A percentile compares a stretch with the other conserved stretches of the same genome.
Evolutionary conservation across 2,113 vertebrate species (phyloP).

Genomic region (Herpetotheres cachinnans): DNA sequence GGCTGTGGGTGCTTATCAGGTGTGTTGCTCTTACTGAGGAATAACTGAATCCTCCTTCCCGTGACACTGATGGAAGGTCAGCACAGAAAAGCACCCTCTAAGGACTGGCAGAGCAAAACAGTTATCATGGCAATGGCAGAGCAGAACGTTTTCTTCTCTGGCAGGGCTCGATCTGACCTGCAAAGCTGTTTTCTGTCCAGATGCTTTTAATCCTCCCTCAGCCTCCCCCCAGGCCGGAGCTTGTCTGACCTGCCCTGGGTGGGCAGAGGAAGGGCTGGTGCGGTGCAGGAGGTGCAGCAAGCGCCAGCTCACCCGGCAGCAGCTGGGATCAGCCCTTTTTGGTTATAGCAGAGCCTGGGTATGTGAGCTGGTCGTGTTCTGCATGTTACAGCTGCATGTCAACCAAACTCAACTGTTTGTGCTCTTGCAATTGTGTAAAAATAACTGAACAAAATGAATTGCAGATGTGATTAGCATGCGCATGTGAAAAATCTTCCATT

Average conservation of each 20-base stretch:
- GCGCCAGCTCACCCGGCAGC: fast-evolving
- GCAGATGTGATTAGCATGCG: conserved; percentile 14
- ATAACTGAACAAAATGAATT: neutral
- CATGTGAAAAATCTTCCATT: conserved; percentile 6
- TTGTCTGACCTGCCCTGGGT: neutral
- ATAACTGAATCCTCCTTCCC: neutral
- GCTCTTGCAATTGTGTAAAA: neutral
- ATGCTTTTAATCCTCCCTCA: neutral
- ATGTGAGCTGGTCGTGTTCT: neutral
- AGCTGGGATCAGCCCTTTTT: neutral
- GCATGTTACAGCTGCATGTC: neutral
- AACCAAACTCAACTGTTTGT: neutral
- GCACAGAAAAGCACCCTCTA: neutral
- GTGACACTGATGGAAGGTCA: neutral
- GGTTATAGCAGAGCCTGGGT: neutral
- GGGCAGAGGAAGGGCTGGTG: neutral
- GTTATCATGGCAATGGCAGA: neutral
- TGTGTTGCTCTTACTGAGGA: neutral
- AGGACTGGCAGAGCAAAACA: neutral
- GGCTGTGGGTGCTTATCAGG: neutral
- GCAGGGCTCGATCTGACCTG: neutral
- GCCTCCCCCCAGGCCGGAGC: neutral
- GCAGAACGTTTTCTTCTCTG: neutral
- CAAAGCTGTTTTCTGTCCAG: neutral
- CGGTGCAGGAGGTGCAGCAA: neutral